Percentiles rank a stretch among this genome's conserved stretches.
Conservation (phyloP, 2,113 vertebrate genomes). For the Zeus faber region DNA sequence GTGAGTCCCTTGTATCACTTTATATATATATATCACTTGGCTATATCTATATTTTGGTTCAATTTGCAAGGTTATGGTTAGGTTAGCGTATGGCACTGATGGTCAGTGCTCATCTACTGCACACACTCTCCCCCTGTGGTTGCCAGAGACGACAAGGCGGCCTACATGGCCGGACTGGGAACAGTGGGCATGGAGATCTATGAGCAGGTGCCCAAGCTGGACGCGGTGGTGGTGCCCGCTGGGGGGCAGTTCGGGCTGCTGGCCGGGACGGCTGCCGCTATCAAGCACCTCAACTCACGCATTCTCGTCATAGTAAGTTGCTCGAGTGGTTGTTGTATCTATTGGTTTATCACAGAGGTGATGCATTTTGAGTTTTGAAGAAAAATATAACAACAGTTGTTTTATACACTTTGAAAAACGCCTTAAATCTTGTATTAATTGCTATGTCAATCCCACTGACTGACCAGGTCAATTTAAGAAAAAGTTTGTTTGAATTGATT, state of each 20-base stretch:
- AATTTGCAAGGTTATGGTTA: too few species aligned
- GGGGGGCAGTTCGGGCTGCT: slow-evolving; percentile 82
- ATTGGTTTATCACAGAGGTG: neutral
- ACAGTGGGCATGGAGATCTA: slow-evolving; percentile 86
- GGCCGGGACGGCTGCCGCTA: slow-evolving; percentile 80
- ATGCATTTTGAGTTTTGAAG: too few species aligned
- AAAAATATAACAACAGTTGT: too few species aligned
- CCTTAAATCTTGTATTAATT: too few species aligned
- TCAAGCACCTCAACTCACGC: slow-evolving; percentile 85
- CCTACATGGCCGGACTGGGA: slow-evolving; percentile 85
- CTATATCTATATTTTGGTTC: too few species aligned
- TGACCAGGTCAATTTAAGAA: too few species aligned
- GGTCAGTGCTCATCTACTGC: slow-evolving; percentile 1
- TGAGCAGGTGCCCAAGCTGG: slow-evolving; percentile 85
- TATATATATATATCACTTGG: too few species aligned
- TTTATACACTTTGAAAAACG: too few species aligned
- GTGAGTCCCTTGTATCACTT: too few species aligned
- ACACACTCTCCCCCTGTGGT: slow-evolving; percentile 22
- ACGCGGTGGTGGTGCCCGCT: slow-evolving; percentile 84
- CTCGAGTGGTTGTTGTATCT: neutral
- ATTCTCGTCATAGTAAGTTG: slow-evolving; percentile 84
- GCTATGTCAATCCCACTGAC: too few species aligned
- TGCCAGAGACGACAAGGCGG: slow-evolving; percentile 77
- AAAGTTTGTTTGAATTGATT: too few species aligned
- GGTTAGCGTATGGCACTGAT: too few species aligned